These are phyloP conservation scores for Drosophila tani DNA, from an alignment of 1,140 invertebrate genomes.

Conservation along the genomic window DNA sequence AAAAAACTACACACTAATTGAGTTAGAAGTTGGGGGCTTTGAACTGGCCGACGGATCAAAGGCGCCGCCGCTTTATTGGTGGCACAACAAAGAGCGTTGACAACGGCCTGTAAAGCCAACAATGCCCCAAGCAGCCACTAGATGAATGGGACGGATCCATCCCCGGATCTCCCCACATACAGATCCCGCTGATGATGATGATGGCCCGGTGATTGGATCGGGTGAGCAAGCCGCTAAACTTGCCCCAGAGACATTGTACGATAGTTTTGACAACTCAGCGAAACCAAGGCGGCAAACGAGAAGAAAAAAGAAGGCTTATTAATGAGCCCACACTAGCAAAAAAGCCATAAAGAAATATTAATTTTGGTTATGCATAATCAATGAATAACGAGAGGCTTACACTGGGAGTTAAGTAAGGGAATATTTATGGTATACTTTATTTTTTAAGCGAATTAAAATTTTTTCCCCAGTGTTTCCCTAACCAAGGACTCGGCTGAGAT, in stretches of 20 bases:
- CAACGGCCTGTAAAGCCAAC: slow-evolving; percentile 79
- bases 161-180: slow-evolving; percentile 2
- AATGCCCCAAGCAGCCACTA: slow-evolving; percentile 59
- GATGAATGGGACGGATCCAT: slow-evolving; percentile 42
- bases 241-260: slow-evolving; percentile 72
- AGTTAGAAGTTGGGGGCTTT: slow-evolving; percentile 78
- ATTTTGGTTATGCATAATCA: slow-evolving; percentile 39
- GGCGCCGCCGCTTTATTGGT: slow-evolving; percentile 69
- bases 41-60: slow-evolving; percentile 74
- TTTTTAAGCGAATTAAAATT: no score
- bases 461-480: slow-evolving; percentile 10
- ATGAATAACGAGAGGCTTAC: slow-evolving; percentile 19
- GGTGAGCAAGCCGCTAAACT: slow-evolving; percentile 66
- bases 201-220: slow-evolving; percentile 44
- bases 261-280: slow-evolving; percentile 72
- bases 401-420: background rate
- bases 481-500: slow-evolving; percentile 1
- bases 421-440: no score
- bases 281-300: slow-evolving; percentile 31
- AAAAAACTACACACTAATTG: slow-evolving; percentile 80
- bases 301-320: slow-evolving; percentile 51
- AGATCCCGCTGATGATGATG: slow-evolving; percentile 41
- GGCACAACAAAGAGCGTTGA: slow-evolving; percentile 82
- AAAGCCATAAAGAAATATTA: slow-evolving; percentile 25
- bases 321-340: slow-evolving; percentile 58